A percentile compares a stretch with the other conserved stretches of the same genome.
phyloP scores from a whole-genome alignment of 2,888 invertebrate genomes.

The Pollenia labialis region DNA sequence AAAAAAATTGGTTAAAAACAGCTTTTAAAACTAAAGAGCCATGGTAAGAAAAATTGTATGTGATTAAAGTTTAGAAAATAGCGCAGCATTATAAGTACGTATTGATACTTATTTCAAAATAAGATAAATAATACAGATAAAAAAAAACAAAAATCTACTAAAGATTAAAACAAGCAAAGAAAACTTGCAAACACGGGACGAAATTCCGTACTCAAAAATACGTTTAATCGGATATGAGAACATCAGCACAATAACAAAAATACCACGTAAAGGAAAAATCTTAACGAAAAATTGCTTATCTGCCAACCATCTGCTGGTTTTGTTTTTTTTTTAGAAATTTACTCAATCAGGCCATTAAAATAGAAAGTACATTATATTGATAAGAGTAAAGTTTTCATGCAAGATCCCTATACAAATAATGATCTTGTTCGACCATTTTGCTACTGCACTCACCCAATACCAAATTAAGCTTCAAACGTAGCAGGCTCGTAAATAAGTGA shows the following conservation, averaged over 20 bases:
- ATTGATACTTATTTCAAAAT: constrained; percentile 31
- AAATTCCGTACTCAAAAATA: neutral
- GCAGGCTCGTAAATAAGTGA: too few species aligned
- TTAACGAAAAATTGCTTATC: neutral
- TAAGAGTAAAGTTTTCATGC: constrained; percentile 79
- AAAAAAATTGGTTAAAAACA: constrained; percentile 36
- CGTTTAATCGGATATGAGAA: neutral
- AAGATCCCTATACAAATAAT: constrained; percentile 81
- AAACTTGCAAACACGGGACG: neutral
- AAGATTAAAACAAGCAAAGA: neutral
- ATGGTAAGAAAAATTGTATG: neutral
- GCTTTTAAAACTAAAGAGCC: constrained; percentile 48
- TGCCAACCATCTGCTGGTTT: neutral
- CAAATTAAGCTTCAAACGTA: too few species aligned
- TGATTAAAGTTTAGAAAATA: constrained; percentile 35
- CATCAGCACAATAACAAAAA: neutral
- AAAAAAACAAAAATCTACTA: neutral
- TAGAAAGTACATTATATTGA: constrained; percentile 82
- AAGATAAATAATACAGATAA: constrained; percentile 21
- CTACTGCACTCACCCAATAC: constrained; percentile 64
- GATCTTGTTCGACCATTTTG: constrained; percentile 81
- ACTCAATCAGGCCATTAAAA: constrained; percentile 82
- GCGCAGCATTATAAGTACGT: constrained; percentile 43
- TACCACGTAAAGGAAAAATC: neutral
- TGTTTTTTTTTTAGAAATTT: too few species aligned